Evolutionary conservation across 2,888 invertebrate genomes (phyloP).

Genomic region (Philaethria dido): DNA sequence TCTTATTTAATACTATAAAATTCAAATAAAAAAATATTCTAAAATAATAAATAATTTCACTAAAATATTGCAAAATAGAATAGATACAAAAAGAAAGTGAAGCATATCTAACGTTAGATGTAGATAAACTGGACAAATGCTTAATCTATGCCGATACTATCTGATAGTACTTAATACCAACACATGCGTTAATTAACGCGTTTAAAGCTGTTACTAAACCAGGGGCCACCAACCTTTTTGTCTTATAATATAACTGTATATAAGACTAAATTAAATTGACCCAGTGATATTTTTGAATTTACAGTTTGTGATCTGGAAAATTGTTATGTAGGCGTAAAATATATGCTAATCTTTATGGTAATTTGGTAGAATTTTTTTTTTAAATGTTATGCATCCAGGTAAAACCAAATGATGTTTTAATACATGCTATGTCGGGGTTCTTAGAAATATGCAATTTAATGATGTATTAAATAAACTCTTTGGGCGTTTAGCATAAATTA

Average conservation of each 20-base stretch:
- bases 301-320: constrained; percentile 5
- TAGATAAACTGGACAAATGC: constrained; percentile 18
- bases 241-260: constrained; percentile 4
- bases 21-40: too few species aligned
- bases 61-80: not conserved
- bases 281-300: constrained; percentile 7
- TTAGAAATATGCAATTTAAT: too few species aligned
- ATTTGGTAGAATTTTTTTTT: not conserved
- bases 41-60: not conserved
- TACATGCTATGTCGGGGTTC: too few species aligned
- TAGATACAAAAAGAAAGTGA: constrained; percentile 6
- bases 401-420: too few species aligned
- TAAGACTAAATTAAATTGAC: constrained; percentile 1
- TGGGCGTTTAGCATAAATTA: too few species aligned
- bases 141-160: constrained; percentile 25
- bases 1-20: too few species aligned
- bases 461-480: too few species aligned
- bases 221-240: not conserved
- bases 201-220: constrained; percentile 27
- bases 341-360: not conserved
- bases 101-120: not conserved
- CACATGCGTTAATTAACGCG: constrained; percentile 37
- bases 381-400: not conserved
- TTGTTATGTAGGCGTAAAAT: not conserved
- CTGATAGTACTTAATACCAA: constrained; percentile 21